Conservation (phyloP, 2,888 invertebrate genomes). For the Drosophila lacicola region DNA sequence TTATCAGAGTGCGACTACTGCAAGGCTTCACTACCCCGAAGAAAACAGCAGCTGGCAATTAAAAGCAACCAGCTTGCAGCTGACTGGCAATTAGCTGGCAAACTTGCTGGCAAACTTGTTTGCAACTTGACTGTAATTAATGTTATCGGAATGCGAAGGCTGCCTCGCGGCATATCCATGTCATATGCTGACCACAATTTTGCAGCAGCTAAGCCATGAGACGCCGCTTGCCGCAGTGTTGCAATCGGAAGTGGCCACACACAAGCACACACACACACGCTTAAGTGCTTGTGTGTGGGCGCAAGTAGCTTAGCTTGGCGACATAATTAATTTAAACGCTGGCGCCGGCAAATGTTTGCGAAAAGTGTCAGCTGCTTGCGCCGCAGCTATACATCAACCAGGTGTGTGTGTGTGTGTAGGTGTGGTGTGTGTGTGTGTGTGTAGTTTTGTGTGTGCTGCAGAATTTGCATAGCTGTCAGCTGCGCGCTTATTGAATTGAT, state of each 20-base stretch:
- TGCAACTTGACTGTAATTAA: conserved; percentile 59
- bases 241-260: conserved; percentile 15
- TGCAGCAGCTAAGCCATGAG: conserved; percentile 9
- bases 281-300: background rate
- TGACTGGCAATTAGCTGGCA: background rate
- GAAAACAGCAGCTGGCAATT: no score
- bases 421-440: conserved; percentile 13
- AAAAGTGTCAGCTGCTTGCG: conserved; percentile 73
- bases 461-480: conserved; percentile 56
- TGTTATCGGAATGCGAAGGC: conserved; percentile 42
- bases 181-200: conserved; percentile 7
- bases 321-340: conserved; percentile 75
- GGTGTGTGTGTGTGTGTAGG: conserved; percentile 20
- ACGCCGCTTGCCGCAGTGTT: conserved; percentile 12
- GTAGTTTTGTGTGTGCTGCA: conserved; percentile 26
- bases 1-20: conserved; percentile 36
- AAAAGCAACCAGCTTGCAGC: background rate
- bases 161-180: background rate
- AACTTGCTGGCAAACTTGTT: background rate
- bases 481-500: conserved; percentile 67
- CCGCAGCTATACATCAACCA: conserved; percentile 61
- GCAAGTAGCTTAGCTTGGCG: conserved; percentile 34
- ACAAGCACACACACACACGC: conserved; percentile 6
- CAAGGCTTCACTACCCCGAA: no score
- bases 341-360: conserved; percentile 62